These are phyloP conservation scores for Pararge aegeria DNA, from an alignment of 1,140 invertebrate species.

Conservation along the genomic window DNA sequence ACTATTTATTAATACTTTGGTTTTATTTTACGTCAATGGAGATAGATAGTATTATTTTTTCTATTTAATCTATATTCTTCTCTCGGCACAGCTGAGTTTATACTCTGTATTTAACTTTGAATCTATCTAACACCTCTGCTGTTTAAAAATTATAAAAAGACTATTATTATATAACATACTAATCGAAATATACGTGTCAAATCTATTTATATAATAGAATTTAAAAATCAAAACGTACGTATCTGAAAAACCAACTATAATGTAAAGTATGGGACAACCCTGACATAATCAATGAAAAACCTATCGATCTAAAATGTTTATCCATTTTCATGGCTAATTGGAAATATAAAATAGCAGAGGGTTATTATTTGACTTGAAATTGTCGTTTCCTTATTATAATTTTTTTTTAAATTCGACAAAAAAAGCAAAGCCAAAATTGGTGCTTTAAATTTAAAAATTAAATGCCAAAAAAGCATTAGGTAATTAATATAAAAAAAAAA, in stretches of 20 bases:
- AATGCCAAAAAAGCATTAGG: constrained; percentile 5
- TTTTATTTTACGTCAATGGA: constrained; percentile 4
- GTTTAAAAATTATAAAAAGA: neutral
- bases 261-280: too few species aligned
- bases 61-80: constrained; percentile 2
- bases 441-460: constrained; percentile 10
- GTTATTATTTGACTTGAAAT: neutral
- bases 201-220: too few species aligned
- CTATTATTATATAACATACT: too few species aligned
- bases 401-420: neutral
- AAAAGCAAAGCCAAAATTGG: constrained; percentile 10
- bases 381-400: neutral
- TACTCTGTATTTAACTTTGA: neutral
- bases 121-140: constrained; percentile 3
- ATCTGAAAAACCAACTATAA: too few species aligned
- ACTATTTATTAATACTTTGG: too few species aligned
- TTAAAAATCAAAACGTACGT: too few species aligned
- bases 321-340: too few species aligned
- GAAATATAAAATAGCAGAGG: neutral
- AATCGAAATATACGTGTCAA: too few species aligned
- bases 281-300: too few species aligned
- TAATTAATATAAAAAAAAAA: constrained; percentile 2
- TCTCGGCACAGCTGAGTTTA: constrained; percentile 11
- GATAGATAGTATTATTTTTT: constrained; percentile 12
- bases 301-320: neutral